Conservation (phyloP, 2,888 invertebrate species). For the Pelosia muscerda region DNA sequence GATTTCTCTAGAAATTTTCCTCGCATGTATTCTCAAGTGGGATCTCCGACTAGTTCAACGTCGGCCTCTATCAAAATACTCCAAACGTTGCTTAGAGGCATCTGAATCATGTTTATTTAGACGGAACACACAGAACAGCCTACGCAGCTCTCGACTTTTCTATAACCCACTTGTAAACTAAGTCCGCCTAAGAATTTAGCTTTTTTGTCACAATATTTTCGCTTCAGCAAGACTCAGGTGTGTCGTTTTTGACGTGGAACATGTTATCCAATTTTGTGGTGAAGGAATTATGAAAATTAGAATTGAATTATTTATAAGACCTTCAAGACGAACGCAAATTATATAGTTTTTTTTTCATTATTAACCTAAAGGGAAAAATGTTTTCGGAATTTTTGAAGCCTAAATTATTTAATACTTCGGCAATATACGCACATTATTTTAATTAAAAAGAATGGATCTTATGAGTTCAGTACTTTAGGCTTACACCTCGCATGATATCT, state of each 20-base stretch:
- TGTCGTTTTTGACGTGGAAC: constrained; percentile 21
- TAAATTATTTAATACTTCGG: neutral
- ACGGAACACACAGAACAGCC: constrained; percentile 33
- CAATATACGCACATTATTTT: neutral
- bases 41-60: constrained; percentile 32
- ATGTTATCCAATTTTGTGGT: constrained; percentile 37
- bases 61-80: constrained; percentile 48
- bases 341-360: constrained; percentile 3
- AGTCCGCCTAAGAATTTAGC: constrained; percentile 35
- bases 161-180: constrained; percentile 48
- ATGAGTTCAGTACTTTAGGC: neutral
- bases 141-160: constrained; percentile 41
- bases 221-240: constrained; percentile 37
- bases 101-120: constrained; percentile 59
- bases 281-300: constrained; percentile 37
- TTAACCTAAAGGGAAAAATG: neutral
- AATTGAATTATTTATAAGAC: constrained; percentile 25
- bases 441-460: neutral
- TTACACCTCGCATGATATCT: neutral
- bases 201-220: constrained; percentile 36
- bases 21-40: constrained; percentile 43
- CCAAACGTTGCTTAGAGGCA: constrained; percentile 47
- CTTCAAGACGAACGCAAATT: constrained; percentile 3
- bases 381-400: neutral
- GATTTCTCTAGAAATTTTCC: constrained; percentile 41